phyloP scores from a whole-genome alignment of 2,113 vertebrate species.

The Notarius lentiginosus region DNA sequence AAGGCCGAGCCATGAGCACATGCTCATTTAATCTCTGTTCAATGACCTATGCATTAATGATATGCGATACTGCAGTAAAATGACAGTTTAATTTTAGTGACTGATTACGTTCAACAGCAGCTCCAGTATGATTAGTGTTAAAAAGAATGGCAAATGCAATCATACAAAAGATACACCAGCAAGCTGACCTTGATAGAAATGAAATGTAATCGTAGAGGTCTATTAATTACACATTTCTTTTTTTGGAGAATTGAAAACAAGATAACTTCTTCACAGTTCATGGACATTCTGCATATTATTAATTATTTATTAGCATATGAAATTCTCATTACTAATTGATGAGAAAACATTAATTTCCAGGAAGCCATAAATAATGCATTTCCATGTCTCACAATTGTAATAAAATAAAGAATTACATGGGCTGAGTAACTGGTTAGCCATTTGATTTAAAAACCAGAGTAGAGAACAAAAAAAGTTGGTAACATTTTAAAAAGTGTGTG shows the following conservation, averaged over 20 bases:
- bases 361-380: slow-evolving; percentile 48
- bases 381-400: not conserved
- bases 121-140: not conserved
- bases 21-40: slow-evolving; percentile 2
- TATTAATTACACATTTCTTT: slow-evolving; percentile 10
- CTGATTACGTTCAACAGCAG: not conserved
- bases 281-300: slow-evolving; percentile 38
- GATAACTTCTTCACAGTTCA: not conserved
- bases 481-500: not conserved
- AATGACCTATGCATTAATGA: not conserved
- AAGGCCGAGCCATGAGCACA: not conserved
- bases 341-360: slow-evolving; percentile 25
- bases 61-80: not conserved
- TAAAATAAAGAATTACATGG: not conserved
- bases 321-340: slow-evolving; percentile 42
- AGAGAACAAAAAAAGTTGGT: not conserved
- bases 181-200: not conserved
- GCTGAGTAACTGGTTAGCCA: not conserved
- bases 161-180: not conserved
- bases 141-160: not conserved
- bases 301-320: slow-evolving; percentile 45
- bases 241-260: not conserved
- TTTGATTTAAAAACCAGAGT: not conserved
- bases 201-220: not conserved
- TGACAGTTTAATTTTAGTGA: slow-evolving; percentile 18